phyloP scores from a whole-genome alignment of 2,888 invertebrate genomes.

The Epirrhoe alternata region DNA sequence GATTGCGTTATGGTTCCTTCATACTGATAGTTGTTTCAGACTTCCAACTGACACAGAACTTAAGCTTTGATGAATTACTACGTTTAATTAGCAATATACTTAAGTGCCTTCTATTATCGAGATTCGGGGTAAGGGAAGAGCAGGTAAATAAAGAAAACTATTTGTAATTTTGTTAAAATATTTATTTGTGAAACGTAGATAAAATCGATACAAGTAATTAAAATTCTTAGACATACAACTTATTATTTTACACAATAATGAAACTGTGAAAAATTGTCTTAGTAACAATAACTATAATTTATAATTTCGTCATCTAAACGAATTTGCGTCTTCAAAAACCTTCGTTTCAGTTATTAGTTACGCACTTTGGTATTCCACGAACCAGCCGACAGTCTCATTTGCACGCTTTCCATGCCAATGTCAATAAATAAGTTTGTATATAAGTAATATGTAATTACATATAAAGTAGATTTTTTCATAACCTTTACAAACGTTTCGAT shows the following conservation, averaged over 20 bases:
- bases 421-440: constrained; percentile 61
- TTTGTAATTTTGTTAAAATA: constrained; percentile 79
- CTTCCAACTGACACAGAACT: too few species aligned
- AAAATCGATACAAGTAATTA: constrained; percentile 85
- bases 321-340: constrained; percentile 66
- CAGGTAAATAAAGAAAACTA: constrained; percentile 47
- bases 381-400: constrained; percentile 71
- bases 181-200: constrained; percentile 85
- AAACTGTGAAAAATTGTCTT: constrained; percentile 81
- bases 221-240: constrained; percentile 81
- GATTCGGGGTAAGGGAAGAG: neutral
- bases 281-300: constrained; percentile 68
- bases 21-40: too few species aligned
- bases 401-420: constrained; percentile 70
- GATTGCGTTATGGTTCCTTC: neutral
- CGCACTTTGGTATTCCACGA: constrained; percentile 47
- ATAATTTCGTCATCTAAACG: constrained; percentile 61
- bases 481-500: constrained; percentile 71
- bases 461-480: constrained; percentile 52
- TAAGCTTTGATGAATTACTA: too few species aligned
- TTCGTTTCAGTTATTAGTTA: constrained; percentile 60
- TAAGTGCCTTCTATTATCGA: too few species aligned
- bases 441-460: constrained; percentile 46
- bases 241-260: constrained; percentile 80
- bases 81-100: too few species aligned